phyloP scores from a whole-genome alignment of 1,140 invertebrate species.

The Drosophila navojoa region DNA sequence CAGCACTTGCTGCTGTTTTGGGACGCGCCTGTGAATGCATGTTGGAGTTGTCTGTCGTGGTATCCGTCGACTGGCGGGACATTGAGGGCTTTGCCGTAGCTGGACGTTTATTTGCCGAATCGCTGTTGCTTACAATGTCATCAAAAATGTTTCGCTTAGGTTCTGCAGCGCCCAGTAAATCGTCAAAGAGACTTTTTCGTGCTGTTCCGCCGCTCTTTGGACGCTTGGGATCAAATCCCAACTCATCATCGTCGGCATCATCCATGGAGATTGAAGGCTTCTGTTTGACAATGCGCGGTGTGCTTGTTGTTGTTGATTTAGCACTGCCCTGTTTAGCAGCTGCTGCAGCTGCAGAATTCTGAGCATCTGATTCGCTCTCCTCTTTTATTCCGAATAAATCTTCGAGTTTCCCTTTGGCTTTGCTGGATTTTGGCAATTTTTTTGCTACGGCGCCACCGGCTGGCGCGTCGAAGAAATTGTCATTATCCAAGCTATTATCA shows the following conservation, averaged over 20 bases:
- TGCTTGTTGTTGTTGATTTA: conserved; percentile 51
- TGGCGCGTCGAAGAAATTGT: conserved; percentile 85
- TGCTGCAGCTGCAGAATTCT: conserved; percentile 11
- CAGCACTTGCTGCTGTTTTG: conserved; percentile 68
- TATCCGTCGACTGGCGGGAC: conserved; percentile 80
- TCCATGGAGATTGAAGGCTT: conserved; percentile 69
- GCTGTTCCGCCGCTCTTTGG: conserved; percentile 64
- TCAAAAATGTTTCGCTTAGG: conserved; percentile 69
- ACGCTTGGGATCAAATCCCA: conserved; percentile 82
- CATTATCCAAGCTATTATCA: conserved; percentile 85
- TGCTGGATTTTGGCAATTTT: conserved; percentile 43
- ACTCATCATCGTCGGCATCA: conserved; percentile 75
- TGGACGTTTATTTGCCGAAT: conserved; percentile 48
- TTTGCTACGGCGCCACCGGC: conserved; percentile 43
- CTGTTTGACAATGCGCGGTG: conserved; percentile 70
- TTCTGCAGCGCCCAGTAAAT: conserved; percentile 54
- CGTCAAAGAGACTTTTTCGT: conserved; percentile 59
- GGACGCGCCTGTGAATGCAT: conserved; percentile 55
- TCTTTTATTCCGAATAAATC: conserved; percentile 82
- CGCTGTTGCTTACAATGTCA: conserved; percentile 47
- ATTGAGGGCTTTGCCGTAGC: conserved; percentile 62
- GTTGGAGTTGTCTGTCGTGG: conserved; percentile 72
- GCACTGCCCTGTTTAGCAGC: conserved; percentile 8
- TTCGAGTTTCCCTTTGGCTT: conserved; percentile 65
- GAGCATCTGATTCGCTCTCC: conserved; percentile 63